Evolutionary conservation across 2,888 invertebrate genomes (phyloP), one percentile per base, ranked within the genome.

Genomic region (Cryptocephalus primarius): DNA sequence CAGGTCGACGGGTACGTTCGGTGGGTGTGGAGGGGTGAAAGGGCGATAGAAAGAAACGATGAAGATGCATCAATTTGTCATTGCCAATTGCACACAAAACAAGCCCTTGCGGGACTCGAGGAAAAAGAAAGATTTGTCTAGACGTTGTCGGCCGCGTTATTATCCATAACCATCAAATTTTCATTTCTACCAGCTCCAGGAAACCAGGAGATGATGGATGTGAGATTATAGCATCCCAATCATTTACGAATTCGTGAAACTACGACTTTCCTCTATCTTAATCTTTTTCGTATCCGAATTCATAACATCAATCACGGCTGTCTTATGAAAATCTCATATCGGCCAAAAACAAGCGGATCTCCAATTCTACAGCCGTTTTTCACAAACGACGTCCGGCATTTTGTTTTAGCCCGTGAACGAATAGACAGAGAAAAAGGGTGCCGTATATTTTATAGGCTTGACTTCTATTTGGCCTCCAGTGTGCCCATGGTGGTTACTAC

Each of bases 291-390:
- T 53, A 55, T 54, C 55, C 52, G 58, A 57, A 57, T 59, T 57
- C 57, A 58, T 58, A 58, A 57, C 60, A 59, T 60, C 59, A 58
- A 60, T 60, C 59, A 57, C 48, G 43, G 39, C 50, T 45, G 57
- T 56, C 58, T 57, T 55, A 59, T 56, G 56, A 57, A 59, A 60
- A 58, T 54, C 55, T 55, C 55, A 54, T 56, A 58, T 55, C 51
- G 46, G 40, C 40, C 50, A 52, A 55, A 58, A 57, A 55, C 55
- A 54, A 56, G 47, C 49, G 51, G 52, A 56, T 53, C 42, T 45
- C 46, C 49, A 50, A 55, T 51, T 53, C 49, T 44, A 46, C 39
- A 44, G 44, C 48, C 44, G 48, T 50, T 46, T 46, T 48, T 54
- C 43, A n/a, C 32, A 33, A 32, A 40, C 40, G 43, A 47, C 33